Evolutionary conservation across 2,113 vertebrate genomes (phyloP).

Genomic region (Istiophorus platypterus): DNA sequence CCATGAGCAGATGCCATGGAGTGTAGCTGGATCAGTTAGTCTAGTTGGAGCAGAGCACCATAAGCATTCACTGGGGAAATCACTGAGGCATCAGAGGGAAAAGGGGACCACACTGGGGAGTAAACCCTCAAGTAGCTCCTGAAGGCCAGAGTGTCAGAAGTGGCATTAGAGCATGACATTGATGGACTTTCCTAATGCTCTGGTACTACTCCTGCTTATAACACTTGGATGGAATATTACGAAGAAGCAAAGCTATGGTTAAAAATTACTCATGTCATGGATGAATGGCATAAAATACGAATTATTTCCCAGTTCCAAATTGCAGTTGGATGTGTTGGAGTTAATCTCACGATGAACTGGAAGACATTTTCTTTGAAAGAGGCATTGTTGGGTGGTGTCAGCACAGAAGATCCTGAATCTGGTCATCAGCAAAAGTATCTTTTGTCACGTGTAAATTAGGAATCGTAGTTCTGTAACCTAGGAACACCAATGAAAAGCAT

Average conservation of each 20-base stretch:
- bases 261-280: background rate
- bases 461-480: too few relatives aligned
- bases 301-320: background rate
- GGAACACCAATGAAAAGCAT: too few relatives aligned
- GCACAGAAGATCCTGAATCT: too few relatives aligned
- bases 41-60: conserved; percentile 21
- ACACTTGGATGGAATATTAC: conserved; percentile 11
- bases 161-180: conserved; percentile 63
- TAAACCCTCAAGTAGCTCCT: conserved; percentile 47
- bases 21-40: conserved; percentile 40
- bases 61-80: conserved; percentile 43
- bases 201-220: conserved; percentile 2
- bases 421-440: too few relatives aligned
- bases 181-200: conserved; percentile 42
- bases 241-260: background rate
- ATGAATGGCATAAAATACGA: background rate
- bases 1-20: conserved; percentile 56
- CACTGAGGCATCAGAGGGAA: conserved; percentile 39
- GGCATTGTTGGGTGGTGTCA: background rate
- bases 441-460: too few relatives aligned
- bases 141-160: conserved; percentile 64
- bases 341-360: background rate
- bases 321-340: background rate
- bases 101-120: conserved; percentile 40
- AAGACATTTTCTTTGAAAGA: background rate